phyloP scores from a whole-genome alignment of 2,113 vertebrate genomes.

The Myotis brandtii region DNA sequence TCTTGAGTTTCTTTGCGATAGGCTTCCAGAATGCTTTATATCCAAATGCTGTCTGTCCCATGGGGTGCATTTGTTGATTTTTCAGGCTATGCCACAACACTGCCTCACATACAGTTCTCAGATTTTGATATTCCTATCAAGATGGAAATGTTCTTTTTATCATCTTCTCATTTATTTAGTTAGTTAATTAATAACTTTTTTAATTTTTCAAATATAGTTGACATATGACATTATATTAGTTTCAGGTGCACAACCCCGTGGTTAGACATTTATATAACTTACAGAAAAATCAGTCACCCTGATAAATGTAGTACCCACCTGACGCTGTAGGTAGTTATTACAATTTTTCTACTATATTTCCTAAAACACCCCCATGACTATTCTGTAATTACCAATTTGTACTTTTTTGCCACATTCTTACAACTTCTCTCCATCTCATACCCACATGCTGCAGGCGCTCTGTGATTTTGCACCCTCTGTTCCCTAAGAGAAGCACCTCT shows the following conservation, averaged over 20 bases:
- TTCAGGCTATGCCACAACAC: rapidly evolving
- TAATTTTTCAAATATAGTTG: not conserved
- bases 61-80: not conserved
- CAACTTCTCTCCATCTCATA: not conserved
- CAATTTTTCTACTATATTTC: not conserved
- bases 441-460: rapidly evolving
- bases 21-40: not conserved
- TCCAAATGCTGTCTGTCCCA: not conserved
- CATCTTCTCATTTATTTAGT: not conserved
- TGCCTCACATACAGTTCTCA: not conserved
- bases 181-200: not conserved
- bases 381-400: not conserved
- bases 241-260: not conserved
- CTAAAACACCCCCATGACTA: not conserved
- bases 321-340: not conserved
- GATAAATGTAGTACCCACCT: not conserved
- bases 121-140: not conserved
- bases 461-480: not conserved
- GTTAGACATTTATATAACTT: not conserved
- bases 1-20: not conserved
- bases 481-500: not conserved
- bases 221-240: not conserved
- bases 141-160: not conserved
- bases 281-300: not conserved
- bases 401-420: not conserved